Conservation (phyloP, 2,888 invertebrate genomes). For the Dynastes tityus region DNA sequence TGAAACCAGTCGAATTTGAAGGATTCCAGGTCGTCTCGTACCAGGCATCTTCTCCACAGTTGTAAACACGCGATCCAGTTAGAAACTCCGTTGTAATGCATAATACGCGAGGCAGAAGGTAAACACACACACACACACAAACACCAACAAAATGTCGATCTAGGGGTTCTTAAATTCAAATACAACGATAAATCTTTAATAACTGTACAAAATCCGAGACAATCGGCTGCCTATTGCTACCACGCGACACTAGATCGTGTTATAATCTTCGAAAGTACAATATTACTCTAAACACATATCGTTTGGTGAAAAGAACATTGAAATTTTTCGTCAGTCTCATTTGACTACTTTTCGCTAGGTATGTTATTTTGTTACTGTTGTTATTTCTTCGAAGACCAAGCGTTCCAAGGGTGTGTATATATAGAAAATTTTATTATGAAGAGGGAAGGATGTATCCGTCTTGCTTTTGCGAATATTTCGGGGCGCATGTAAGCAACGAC, state of each 20-base stretch:
- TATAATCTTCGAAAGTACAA: not conserved
- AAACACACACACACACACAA: constrained; percentile 16
- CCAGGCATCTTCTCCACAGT: constrained; percentile 55
- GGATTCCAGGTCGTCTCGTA: constrained; percentile 52
- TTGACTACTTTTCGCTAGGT: constrained; percentile 21
- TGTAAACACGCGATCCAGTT: constrained; percentile 56
- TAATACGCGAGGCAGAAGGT: constrained; percentile 30
- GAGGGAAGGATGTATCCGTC: constrained; percentile 37
- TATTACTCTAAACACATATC: not conserved
- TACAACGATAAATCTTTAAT: constrained; percentile 5
- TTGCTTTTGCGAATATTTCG: constrained; percentile 36
- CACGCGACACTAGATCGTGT: not conserved
- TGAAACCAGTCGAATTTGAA: constrained; percentile 31
- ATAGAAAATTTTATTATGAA: constrained; percentile 39
- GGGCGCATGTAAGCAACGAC: constrained; percentile 41
- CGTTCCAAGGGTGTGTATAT: constrained; percentile 17
- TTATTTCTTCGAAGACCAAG: constrained; percentile 17
- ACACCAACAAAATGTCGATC: constrained; percentile 6
- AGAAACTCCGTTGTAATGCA: constrained; percentile 42
- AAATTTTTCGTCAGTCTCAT: not conserved
- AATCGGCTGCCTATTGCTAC: not conserved
- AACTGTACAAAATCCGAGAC: not conserved
- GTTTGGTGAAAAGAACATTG: not conserved
- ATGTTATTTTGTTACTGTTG: constrained; percentile 45
- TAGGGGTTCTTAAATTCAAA: not conserved